Evolutionary conservation across 2,888 invertebrate genomes (phyloP).

Genomic region (Cremastinae sp.): DNA sequence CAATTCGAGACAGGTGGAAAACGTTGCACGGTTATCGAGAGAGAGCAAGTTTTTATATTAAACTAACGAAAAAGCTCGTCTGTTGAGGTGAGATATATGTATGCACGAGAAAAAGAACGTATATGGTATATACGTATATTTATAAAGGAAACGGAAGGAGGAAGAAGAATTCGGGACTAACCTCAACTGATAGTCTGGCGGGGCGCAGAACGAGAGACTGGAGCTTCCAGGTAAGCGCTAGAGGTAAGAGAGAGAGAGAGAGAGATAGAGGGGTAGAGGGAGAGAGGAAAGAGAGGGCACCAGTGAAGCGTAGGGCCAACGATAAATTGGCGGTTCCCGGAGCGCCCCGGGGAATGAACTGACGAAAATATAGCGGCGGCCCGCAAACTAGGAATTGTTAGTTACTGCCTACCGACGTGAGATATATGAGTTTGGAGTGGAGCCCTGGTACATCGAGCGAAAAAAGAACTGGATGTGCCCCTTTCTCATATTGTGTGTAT

Average conservation of each 20-base stretch:
- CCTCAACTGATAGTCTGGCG: slow-evolving; percentile 16
- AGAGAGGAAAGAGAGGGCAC: slow-evolving; percentile 36
- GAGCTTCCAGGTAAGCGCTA: slow-evolving; percentile 9
- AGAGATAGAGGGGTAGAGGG: slow-evolving; percentile 10
- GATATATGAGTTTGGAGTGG: slow-evolving; percentile 73
- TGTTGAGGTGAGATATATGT: slow-evolving; percentile 14
- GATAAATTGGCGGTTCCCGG: slow-evolving; percentile 76
- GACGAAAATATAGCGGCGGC: slow-evolving; percentile 78
- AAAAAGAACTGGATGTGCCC: slow-evolving; percentile 19
- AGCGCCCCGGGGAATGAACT: slow-evolving; percentile 75
- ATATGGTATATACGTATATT: slow-evolving; percentile 8
- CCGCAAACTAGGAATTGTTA: slow-evolving; percentile 78
- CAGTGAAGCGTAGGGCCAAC: slow-evolving; percentile 64
- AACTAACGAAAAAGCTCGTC: slow-evolving; percentile 30
- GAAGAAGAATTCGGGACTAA: slow-evolving; percentile 36
- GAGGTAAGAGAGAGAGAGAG: not conserved
- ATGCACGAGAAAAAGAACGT: not conserved
- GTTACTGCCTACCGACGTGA: slow-evolving; percentile 74
- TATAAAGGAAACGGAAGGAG: slow-evolving; percentile 20
- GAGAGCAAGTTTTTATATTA: slow-evolving; percentile 19
- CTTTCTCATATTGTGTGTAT: slow-evolving; percentile 22
- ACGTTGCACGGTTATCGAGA: slow-evolving; percentile 37
- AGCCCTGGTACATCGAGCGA: not conserved
- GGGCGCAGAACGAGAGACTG: not conserved
- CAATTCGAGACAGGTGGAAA: slow-evolving; percentile 4